Conservation (phyloP, 2,888 invertebrate species). For the Tridacna crocea region DNA sequence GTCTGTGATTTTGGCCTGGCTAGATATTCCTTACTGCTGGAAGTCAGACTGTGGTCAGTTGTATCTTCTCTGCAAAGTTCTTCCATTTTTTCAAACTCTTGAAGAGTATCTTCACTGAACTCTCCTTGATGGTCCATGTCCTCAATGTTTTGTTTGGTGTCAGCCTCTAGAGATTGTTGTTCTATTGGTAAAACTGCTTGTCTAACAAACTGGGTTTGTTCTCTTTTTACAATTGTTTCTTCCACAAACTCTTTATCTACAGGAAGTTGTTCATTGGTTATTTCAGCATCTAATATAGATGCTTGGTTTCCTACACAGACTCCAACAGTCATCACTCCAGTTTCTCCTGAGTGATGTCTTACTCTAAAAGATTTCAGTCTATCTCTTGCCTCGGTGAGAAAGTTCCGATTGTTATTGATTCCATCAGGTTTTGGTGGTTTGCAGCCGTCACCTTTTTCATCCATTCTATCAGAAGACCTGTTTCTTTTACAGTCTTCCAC, state of each 20-base stretch:
- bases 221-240: neutral
- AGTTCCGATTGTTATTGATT: conserved; percentile 30
- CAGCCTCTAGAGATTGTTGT: neutral
- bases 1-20: neutral
- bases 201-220: neutral
- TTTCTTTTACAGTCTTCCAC: neutral
- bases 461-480: conserved; percentile 23
- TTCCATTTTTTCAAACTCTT: conserved; percentile 53
- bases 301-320: conserved; percentile 27
- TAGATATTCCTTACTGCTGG: neutral
- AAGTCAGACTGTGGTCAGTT: neutral
- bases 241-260: neutral
- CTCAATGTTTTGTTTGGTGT: conserved; percentile 11
- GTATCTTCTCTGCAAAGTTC: conserved; percentile 33
- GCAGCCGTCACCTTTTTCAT: conserved; percentile 51
- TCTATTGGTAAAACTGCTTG: neutral
- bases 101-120: neutral
- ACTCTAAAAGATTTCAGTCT: conserved; percentile 33
- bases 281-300: neutral
- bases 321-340: conserved; percentile 4
- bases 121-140: conserved; percentile 2
- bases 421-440: conserved; percentile 48
- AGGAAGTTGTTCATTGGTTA: conserved; percentile 5
- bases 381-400: conserved; percentile 46
- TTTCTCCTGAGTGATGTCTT: conserved; percentile 12